A percentile compares a stretch with the other conserved stretches of the same genome.
Conservation (phyloP, 2,888 invertebrate species). For the Archips xylosteana region DNA sequence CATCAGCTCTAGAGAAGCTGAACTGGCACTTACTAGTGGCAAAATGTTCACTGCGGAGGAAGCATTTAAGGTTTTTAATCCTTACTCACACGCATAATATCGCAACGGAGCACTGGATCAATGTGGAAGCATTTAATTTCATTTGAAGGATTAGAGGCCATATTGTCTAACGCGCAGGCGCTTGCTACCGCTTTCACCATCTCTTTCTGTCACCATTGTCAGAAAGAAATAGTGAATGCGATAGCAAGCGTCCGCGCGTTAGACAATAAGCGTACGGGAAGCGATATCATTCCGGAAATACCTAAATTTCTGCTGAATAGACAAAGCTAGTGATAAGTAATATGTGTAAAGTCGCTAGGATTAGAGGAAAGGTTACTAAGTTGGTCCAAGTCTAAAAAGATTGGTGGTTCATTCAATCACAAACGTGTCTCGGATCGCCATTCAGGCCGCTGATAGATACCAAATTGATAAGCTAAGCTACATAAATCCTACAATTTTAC, state of each 20-base stretch:
- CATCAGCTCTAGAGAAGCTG: conserved; percentile 88
- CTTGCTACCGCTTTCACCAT: too few species aligned
- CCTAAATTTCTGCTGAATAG: too few species aligned
- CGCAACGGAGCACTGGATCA: background rate
- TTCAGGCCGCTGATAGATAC: background rate
- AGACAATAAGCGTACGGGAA: too few species aligned
- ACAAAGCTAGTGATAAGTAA: too few species aligned
- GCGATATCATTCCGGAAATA: too few species aligned
- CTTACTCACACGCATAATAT: background rate
- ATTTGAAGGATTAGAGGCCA: too few species aligned
- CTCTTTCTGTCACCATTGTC: too few species aligned
- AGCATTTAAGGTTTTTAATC: conserved; percentile 85
- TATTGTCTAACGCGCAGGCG: too few species aligned
- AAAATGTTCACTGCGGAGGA: conserved; percentile 90
- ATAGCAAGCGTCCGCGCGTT: too few species aligned
- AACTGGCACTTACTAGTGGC: conserved; percentile 90
- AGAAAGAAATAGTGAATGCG: too few species aligned
- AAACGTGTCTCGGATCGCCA: background rate
- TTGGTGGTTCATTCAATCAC: background rate
- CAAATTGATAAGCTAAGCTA: background rate
- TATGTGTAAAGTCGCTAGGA: too few species aligned
- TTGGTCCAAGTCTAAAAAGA: background rate
- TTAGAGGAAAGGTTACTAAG: background rate
- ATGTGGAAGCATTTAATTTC: background rate
- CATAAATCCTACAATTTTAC: background rate